Base-by-base conservation (phyloP, 2,797 vertebrate genomes). In the Dryobates pubescens region DNA sequence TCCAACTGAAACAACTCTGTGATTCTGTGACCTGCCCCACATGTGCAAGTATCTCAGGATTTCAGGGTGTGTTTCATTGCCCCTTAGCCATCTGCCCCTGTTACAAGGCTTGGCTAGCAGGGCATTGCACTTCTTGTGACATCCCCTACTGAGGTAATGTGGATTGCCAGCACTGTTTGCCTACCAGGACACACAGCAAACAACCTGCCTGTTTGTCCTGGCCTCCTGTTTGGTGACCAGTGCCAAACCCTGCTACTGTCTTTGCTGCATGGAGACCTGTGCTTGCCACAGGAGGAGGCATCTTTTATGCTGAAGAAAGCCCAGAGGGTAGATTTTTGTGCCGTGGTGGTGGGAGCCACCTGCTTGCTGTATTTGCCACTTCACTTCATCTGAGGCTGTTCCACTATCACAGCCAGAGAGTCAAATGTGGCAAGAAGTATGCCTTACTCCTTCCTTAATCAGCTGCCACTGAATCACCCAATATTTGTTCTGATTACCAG, bases 321-420 rank as follows among this genome's bases (percentile, higher is more conserved):
- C 57, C 61, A 36, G 74, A 76, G 18, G 17, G 26, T 4, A 4
- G 4, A 1, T 14, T 59, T 64, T 30, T 7, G 29, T 62, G 65
- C 41, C 2, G 58, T 3, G 2, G 10, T 8, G 17, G 14, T 36
- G 68, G 70, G 32, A 85, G 58, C 67, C 0, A 0, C 36, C 64
- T 3, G 2, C 59, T 74, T 3, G 0, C 32, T 41, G 54, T 19
- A 1, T 38, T 17, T 43, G 36, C 70, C 11, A 13, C 74, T 53
- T 15, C 1, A 1, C 58, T 53, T 59, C 0, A 0, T 1, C 27
- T 1, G 2, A 43, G 14, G 34, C 87, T 58, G 51, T 59, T 65
- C 82, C 1, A 0, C 49, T 4, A 1, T 27, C 1, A 0, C 36
- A 43, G 36, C 15, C 2, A 0, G 36, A 26, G 62, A 30, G 27